A percentile compares a stretch with the other conserved stretches of the same genome.
Evolutionary conservation across 2,113 vertebrate genomes (phyloP).

Genomic region (Mastomys coucha): DNA sequence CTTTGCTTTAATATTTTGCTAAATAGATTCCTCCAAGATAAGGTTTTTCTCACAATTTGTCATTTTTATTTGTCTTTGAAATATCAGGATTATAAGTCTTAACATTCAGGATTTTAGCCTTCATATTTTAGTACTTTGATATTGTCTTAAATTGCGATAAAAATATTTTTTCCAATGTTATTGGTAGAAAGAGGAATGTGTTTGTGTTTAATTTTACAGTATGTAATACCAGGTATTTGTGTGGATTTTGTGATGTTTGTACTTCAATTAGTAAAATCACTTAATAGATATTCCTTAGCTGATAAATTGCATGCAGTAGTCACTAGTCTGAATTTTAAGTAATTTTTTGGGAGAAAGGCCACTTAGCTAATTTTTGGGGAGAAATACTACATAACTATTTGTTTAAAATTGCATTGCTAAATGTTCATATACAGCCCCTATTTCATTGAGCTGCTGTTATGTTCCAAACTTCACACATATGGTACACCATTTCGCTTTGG

Average conservation of each 20-base stretch:
- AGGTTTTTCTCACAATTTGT: not conserved
- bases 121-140: not conserved
- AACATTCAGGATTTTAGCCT: not conserved
- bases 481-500: not conserved
- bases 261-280: slow-evolving; percentile 23
- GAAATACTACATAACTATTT: not conserved
- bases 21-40: not conserved
- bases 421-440: not conserved
- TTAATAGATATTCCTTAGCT: not conserved
- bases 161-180: not conserved
- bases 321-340: not conserved
- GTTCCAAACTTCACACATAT: not conserved
- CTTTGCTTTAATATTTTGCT: not conserved
- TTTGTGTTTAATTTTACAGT: not conserved
- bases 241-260: not conserved
- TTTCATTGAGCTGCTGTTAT: not conserved
- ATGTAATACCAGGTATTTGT: not conserved
- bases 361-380: not conserved
- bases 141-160: not conserved
- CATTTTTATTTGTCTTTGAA: slow-evolving; percentile 48
- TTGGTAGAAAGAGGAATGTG: not conserved
- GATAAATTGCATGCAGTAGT: not conserved
- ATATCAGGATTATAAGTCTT: not conserved
- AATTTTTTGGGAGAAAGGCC: not conserved
- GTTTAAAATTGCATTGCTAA: not conserved